Base-by-base conservation (phyloP, 2,113 vertebrate genomes). In the Anolis carolinensis region DNA sequence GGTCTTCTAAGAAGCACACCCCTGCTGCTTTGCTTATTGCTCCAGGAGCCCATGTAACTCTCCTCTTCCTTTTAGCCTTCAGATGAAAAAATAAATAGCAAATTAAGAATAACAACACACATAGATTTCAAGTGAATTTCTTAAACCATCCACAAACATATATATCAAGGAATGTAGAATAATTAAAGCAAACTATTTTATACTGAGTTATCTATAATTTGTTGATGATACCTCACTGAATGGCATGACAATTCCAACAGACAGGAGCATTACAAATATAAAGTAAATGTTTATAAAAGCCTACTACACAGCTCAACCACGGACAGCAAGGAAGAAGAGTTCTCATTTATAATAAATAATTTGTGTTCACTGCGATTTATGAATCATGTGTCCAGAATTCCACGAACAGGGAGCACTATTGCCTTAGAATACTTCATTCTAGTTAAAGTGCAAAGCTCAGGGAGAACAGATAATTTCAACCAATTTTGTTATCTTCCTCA, bases 21-120 rank as follows among this genome's bases (percentile, higher is more conserved):
- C 87, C 91, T 9, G 92, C 92, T 7, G 52, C 86, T 89, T 95
- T 92, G 62, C 86, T 95, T 91, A 97, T 95, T 94, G 98, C 98
- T 68, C 98, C 98, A 80, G 93, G 92, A 48, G 97, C 98, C 98
- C 98, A 99, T 0, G 98, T 99, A 63, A 98, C 97, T 91, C 98
- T 97, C 90, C 98, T 96, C 91, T 97, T 97, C 90, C 86, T 98
- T 77, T 96, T 98, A 73, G 94, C 83, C 98, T 99, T 92, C 70
- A 92, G 86, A 85, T 92, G 65, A 5, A 92, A 86, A 86, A 78
- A 32, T n/a, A 62, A 59, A 62, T 10, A 62, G 21, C 59, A 34
- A 78, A 32, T 21, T 55, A 78, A 48, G 9, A 36, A 77, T 18
- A 16, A 84, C 11, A 52, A 74, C 10, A 1, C 55, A 59, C 1